Conservation (phyloP, 1,140 invertebrate species). For the Tetramorium alpestre region DNA sequence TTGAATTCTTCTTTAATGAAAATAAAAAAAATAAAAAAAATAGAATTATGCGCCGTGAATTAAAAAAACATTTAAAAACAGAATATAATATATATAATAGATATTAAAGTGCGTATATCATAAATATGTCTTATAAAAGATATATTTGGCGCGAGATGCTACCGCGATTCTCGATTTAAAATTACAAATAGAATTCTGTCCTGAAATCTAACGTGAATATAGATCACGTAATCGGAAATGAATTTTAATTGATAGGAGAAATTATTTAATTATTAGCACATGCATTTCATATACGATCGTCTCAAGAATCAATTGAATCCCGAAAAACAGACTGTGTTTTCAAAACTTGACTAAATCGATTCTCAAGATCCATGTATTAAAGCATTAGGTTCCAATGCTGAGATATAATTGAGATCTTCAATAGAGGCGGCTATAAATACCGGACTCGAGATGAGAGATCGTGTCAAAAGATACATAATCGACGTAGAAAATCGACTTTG, state of each 20-base stretch:
- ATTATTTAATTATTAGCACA: neutral
- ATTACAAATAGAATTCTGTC: neutral
- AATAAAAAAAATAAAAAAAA: neutral
- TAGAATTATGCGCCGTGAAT: neutral
- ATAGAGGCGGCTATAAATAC: neutral
- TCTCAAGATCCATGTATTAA: neutral
- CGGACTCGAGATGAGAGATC: neutral
- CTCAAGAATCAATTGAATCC: neutral
- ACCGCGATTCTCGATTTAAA: neutral
- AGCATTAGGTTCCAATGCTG: neutral
- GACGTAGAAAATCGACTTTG: constrained; percentile 49
- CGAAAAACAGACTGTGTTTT: neutral
- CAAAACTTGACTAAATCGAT: neutral
- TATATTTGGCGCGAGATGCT: no score
- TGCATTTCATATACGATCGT: neutral
- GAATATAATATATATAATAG: neutral
- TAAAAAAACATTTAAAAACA: neutral
- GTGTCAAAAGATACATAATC: neutral
- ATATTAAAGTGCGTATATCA: neutral
- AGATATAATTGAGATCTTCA: neutral
- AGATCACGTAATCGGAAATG: neutral
- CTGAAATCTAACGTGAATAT: neutral
- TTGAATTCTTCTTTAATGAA: neutral
- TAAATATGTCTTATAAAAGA: no score
- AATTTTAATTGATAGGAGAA: neutral